Base-by-base conservation (phyloP, 2,888 invertebrate species). In the Scotopteryx bipunctaria region DNA sequence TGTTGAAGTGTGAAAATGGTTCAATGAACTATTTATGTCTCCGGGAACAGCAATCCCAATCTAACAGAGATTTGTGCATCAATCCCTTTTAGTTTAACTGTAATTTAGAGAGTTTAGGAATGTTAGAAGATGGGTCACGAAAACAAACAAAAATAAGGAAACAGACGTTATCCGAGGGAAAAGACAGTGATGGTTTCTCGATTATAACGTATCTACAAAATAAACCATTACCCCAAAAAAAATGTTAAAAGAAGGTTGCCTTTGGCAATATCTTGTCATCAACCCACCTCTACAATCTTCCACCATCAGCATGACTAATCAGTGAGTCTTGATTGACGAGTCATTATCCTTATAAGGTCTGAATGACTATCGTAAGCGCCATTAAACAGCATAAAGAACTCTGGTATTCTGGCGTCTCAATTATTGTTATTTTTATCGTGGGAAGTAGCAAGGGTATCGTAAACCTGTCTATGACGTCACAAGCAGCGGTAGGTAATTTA, bases 41-140 rank as follows among this genome's bases (percentile, higher is more conserved):
- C 33, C 14, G 16, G 42, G 55, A 61, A 63, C 21, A 63, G 44
- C 53, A 61, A 58, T 57, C 53, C 61, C 69, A 76, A 60, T 75
- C 73, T 70, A 63, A 61, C 56, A 68, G 74, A 67, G 80, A 83
- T 83, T 81, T 81, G 81, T 75, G 59, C 42, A 52, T 38, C 36
- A 31, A 50, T 44, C 29, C 48, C 14, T 29, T 53, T 50, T 36
- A 6, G 42, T 40, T 19, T 41, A 14, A 43, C 8, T 21, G 15
- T 3, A 21, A 8, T 6, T 21, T 40, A 40, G 8, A 5, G 11
- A 9, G 27, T 1, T n/a, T 31, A 27, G 14, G 29, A 43, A 43
- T 38, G 16, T 40, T 46, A 2, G 23, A 27, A 11, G 17, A 31
- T 41, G 31, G n/a, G 31, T 31, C 29, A 19, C 29, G 29, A 16